Evolutionary conservation across 2,113 vertebrate genomes (phyloP).

Genomic region (Limnothrissa miodon): DNA sequence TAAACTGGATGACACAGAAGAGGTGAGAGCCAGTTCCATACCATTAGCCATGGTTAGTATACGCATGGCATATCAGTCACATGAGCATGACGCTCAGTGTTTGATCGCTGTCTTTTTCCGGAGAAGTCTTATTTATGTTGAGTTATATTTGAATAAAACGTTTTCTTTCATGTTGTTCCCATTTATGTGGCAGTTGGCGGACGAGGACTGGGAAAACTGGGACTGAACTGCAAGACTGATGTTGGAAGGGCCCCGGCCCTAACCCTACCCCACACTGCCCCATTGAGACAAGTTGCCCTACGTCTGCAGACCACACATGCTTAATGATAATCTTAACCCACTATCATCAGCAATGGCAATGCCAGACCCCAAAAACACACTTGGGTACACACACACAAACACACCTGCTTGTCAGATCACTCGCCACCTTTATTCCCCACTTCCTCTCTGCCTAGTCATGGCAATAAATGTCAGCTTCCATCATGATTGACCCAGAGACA

Average conservation of each 20-base stretch:
- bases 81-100: not conserved
- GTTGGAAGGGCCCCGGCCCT: not conserved
- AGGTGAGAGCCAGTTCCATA: constrained; percentile 65
- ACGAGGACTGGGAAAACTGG: constrained; percentile 98
- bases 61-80: no score
- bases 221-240: constrained; percentile 70
- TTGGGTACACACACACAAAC: not conserved
- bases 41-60: no score
- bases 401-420: not conserved
- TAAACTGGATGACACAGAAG: constrained; percentile 82
- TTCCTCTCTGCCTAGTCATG: not conserved
- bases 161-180: no score
- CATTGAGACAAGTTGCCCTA: constrained; percentile 52
- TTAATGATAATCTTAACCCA: constrained; percentile 5
- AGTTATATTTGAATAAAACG: not conserved
- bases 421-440: not conserved
- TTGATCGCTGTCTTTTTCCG: not conserved
- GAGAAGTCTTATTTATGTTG: no score
- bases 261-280: constrained; percentile 16
- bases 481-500: not conserved
- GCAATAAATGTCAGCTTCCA: not conserved
- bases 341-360: not conserved
- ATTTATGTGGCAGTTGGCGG: constrained; percentile 81
- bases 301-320: constrained; percentile 59
- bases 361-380: not conserved